These are phyloP conservation scores for Hycleus cichorii DNA, from an alignment of 1,140 invertebrate species.

Conservation along the genomic window DNA sequence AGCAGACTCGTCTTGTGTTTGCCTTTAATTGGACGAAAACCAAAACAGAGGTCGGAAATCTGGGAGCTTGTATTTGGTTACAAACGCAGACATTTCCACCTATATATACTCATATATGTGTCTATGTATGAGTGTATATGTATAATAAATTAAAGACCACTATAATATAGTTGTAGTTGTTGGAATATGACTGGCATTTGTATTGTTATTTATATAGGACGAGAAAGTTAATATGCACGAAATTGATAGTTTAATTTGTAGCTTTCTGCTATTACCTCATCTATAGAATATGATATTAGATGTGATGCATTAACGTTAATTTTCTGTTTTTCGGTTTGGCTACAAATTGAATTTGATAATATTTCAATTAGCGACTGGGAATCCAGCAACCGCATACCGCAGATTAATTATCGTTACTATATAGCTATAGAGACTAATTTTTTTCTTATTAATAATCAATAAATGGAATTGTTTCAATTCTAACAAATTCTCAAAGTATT, in stretches of 20 bases:
- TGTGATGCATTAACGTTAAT: no score
- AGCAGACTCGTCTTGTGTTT: constrained; percentile 40
- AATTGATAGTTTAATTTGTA: constrained; percentile 13
- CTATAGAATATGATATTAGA: no score
- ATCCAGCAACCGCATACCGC: no score
- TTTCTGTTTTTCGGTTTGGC: no score
- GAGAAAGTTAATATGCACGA: constrained; percentile 12
- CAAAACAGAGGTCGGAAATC: constrained; percentile 42
- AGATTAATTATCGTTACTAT: no score
- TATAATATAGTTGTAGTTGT: no score
- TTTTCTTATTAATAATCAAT: no score
- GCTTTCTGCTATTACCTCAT: neutral
- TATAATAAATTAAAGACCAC: neutral
- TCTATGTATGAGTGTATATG: neutral
- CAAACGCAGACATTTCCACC: constrained; percentile 23
- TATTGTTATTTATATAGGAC: constrained; percentile 12
- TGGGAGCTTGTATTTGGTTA: constrained; percentile 38
- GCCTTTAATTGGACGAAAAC: constrained; percentile 43
- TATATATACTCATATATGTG: neutral
- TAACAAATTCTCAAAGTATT: neutral
- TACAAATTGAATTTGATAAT: no score
- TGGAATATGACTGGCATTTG: no score
- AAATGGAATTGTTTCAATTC: neutral
- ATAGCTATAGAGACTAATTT: neutral
- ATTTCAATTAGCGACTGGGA: no score